phyloP scores from a whole-genome alignment of 2,888 invertebrate genomes.

The Diarsia rubi region DNA sequence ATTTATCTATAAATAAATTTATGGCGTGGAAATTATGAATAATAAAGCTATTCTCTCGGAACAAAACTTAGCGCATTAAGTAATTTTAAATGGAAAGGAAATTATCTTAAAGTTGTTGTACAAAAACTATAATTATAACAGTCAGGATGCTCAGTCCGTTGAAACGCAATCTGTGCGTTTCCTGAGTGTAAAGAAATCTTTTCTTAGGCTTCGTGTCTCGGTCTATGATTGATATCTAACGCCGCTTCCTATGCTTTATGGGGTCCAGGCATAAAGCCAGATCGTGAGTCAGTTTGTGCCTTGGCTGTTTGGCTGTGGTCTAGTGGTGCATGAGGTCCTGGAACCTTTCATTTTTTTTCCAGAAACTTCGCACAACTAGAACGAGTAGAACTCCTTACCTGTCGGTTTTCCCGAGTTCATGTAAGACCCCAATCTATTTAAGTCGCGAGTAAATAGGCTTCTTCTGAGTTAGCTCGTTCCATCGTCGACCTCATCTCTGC shows the following conservation, averaged over 20 bases:
- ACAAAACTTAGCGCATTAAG: constrained; percentile 13
- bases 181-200: constrained; percentile 30
- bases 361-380: too few relatives aligned
- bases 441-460: too few relatives aligned
- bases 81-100: constrained; percentile 39
- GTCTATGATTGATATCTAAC: background rate
- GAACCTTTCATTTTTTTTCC: background rate
- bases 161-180: constrained; percentile 38
- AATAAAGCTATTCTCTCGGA: background rate
- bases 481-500: too few relatives aligned
- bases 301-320: background rate
- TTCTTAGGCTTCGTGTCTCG: background rate
- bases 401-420: too few relatives aligned
- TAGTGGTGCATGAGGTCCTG: too few relatives aligned
- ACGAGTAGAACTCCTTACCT: too few relatives aligned
- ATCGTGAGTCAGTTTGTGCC: background rate
- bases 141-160: constrained; percentile 29
- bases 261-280: background rate
- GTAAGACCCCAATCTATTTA: too few relatives aligned
- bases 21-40: background rate
- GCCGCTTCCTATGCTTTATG: background rate
- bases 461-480: too few relatives aligned
- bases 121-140: constrained; percentile 42
- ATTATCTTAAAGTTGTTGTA: constrained; percentile 11
- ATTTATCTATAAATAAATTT: background rate